Evolutionary conservation across 2,888 invertebrate species (phyloP).

Genomic region (Orthosia incerta): DNA sequence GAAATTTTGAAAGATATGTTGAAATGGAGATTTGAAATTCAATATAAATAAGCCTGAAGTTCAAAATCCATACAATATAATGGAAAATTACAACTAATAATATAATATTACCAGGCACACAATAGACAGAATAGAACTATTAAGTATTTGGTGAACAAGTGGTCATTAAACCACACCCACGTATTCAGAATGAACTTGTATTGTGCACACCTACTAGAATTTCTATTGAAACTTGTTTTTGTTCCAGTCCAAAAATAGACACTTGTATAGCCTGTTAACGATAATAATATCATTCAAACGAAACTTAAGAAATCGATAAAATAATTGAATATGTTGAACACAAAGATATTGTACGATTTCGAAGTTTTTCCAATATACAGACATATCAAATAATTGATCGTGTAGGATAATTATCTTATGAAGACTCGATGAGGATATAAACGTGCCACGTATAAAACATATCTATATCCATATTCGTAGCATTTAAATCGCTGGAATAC

Average conservation of each 20-base stretch:
- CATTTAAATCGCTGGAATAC: neutral
- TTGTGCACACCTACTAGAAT: neutral
- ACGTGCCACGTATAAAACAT: neutral
- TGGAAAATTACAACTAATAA: constrained; percentile 26
- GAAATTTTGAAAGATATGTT: neutral
- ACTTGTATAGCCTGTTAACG: neutral
- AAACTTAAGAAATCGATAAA: constrained; percentile 2
- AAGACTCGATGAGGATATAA: neutral
- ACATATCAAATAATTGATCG: neutral
- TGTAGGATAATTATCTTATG: neutral
- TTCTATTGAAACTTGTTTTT: constrained; percentile 28
- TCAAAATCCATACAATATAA: no score
- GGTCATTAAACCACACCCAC: constrained; percentile 22
- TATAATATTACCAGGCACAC: constrained; percentile 19
- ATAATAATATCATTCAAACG: neutral
- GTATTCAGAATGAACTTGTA: constrained; percentile 20
- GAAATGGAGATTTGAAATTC: neutral
- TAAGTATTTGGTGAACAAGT: constrained; percentile 8
- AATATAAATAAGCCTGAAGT: neutral
- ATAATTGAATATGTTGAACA: constrained; percentile 18
- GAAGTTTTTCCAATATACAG: neutral
- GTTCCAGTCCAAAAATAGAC: constrained; percentile 23
- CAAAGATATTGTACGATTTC: neutral
- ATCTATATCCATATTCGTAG: neutral
- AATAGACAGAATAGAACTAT: constrained; percentile 11